phyloP scores from a whole-genome alignment of 2,113 vertebrate genomes.

The Gymnobelideus leadbeateri region DNA sequence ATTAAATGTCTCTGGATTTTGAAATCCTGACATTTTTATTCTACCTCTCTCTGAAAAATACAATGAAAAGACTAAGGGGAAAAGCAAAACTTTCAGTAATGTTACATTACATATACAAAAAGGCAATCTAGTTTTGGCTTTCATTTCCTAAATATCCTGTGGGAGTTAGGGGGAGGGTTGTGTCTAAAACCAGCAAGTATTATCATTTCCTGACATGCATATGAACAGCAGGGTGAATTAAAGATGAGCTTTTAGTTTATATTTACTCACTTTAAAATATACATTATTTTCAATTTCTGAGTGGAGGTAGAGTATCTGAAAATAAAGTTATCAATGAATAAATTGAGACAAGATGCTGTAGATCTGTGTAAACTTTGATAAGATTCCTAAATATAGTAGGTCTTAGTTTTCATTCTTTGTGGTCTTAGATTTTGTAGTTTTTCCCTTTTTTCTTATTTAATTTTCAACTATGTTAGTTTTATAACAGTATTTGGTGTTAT shows the following conservation, averaged over 20 bases:
- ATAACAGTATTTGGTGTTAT: constrained; percentile 37
- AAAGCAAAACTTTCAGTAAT: constrained; percentile 36
- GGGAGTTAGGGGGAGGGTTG: background rate
- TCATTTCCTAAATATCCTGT: constrained; percentile 41
- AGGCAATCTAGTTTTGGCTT: constrained; percentile 52
- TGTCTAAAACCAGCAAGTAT: constrained; percentile 65
- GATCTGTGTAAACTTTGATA: background rate
- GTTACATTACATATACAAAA: constrained; percentile 35
- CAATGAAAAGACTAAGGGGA: constrained; percentile 13
- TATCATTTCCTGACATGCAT: constrained; percentile 36
- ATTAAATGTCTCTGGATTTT: constrained; percentile 32
- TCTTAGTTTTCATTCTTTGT: constrained; percentile 5
- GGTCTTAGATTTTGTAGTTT: constrained; percentile 32
- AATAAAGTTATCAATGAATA: constrained; percentile 45
- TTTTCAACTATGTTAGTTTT: constrained; percentile 31
- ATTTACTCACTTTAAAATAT: constrained; percentile 59
- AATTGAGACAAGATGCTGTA: constrained; percentile 14
- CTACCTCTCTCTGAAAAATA: constrained; percentile 3
- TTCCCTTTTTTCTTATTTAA: background rate
- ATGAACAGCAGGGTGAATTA: constrained; percentile 36
- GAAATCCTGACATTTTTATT: constrained; percentile 26
- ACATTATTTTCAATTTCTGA: constrained; percentile 49
- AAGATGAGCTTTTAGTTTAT: constrained; percentile 50
- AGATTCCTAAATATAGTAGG: constrained; percentile 26
- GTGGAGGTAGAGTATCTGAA: constrained; percentile 52